Conservation (phyloP, 2,888 invertebrate species). For the Adelphocoris suturalis region DNA sequence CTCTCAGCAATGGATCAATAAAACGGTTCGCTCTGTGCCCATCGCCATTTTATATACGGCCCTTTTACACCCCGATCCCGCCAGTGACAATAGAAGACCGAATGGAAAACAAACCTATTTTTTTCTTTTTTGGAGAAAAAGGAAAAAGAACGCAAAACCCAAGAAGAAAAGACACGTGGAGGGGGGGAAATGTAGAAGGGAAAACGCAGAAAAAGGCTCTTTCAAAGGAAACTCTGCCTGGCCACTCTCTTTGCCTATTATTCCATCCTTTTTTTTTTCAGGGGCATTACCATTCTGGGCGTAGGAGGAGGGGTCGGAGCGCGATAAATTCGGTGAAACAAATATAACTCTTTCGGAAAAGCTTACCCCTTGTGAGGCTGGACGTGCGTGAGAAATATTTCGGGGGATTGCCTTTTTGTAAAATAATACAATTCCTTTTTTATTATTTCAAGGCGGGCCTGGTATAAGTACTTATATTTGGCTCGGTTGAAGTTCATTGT, state of each 20-base stretch:
- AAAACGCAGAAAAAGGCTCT: background rate
- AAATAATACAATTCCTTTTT: background rate
- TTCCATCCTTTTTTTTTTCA: background rate
- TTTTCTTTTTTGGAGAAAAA: background rate
- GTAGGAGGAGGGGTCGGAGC: background rate
- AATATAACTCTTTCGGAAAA: background rate
- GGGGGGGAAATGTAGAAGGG: background rate
- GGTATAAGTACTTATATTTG: too few species aligned
- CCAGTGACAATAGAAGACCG: constrained; percentile 58
- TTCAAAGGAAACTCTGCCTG: constrained; percentile 18
- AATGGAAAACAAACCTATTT: constrained; percentile 58
- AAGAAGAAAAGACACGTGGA: constrained; percentile 9
- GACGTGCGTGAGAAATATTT: background rate
- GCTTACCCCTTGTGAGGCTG: background rate
- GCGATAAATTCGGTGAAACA: background rate
- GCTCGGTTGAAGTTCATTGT: too few species aligned
- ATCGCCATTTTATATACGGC: constrained; percentile 64
- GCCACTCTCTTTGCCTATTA: background rate
- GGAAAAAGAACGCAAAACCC: background rate
- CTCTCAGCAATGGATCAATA: constrained; percentile 72
- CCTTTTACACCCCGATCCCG: constrained; percentile 60
- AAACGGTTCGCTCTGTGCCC: constrained; percentile 56
- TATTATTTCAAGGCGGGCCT: too few species aligned
- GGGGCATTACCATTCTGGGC: background rate
- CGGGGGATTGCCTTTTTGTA: background rate